These are phyloP conservation scores for Pseudobourletiella spinata DNA, from an alignment of 1,140 invertebrate genomes.

Conservation along the genomic window DNA sequence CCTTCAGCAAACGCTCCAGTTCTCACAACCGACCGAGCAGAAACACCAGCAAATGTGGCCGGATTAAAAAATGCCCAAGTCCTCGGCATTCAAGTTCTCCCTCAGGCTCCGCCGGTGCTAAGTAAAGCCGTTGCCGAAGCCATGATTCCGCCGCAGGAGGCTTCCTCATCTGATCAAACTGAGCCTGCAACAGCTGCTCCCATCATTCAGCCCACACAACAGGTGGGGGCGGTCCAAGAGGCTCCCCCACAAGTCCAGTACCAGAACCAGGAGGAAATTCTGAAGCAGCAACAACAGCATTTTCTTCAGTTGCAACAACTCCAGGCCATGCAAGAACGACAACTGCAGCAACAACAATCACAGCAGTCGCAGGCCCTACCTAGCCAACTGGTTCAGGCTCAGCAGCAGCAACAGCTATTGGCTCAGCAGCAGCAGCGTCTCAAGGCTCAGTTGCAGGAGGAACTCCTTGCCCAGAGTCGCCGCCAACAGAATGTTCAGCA, in stretches of 20 bases:
- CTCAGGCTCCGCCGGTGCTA: background rate
- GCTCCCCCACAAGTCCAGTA: background rate
- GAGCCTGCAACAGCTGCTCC: background rate
- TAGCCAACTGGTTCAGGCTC: slow-evolving; percentile 13
- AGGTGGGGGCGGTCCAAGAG: background rate
- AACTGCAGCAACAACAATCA: slow-evolving; percentile 22
- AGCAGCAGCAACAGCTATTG: slow-evolving; percentile 18
- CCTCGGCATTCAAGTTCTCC: background rate
- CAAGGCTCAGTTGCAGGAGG: slow-evolving; percentile 16
- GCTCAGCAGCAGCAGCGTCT: slow-evolving; percentile 18
- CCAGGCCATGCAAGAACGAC: slow-evolving; percentile 18
- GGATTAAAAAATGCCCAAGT: background rate
- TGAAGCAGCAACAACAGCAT: slow-evolving; percentile 25
- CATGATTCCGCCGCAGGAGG: background rate
- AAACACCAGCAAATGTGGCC: background rate
- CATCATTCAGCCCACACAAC: too few species aligned
- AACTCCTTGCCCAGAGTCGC: background rate
- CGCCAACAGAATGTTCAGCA: slow-evolving; percentile 8
- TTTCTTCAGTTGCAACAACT: slow-evolving; percentile 36
- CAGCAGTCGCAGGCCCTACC: slow-evolving; percentile 4
- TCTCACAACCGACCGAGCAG: too few species aligned
- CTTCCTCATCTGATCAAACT: background rate
- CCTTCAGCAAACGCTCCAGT: too few species aligned
- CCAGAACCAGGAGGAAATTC: background rate
- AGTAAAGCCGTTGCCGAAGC: background rate